Evolutionary conservation across 2,888 invertebrate species (phyloP), one percentile per base, ranked within the genome.

Genomic region (Cylindroiulus punctatus): DNA sequence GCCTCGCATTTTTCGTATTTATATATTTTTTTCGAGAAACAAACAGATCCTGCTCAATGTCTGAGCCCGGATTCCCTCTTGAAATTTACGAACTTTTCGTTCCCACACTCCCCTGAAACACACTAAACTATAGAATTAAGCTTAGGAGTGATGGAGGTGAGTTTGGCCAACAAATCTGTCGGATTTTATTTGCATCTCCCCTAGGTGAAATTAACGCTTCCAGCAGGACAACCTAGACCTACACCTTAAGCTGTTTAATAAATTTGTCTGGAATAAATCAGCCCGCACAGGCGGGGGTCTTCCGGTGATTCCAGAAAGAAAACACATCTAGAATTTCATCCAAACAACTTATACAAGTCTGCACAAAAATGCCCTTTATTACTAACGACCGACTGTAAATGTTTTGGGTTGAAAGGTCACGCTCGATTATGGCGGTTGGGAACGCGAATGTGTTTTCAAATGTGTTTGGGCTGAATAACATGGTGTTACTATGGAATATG

Each of bases 81-180:
- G 22, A 65, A 65, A 65, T 65, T 65, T 65, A 65, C 26, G 65
- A 65, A 3, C 65, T 7, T 65, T 65, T 65, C 26, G 26, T 65
- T 65, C 65, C 26, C 26, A 65, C 26, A 26, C 65, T 8, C 65
- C 65, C 65, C 22, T 65, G 12, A 65, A 65, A 65, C 65, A 65
- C 65, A 65, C 65, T 65, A 65, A 65, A 65, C 65, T 65, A 65
- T 65, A 22, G 65, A 65, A 65, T 65, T 65, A 65, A 26, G 65
- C 65, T 65, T 65, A 65, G 22, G n/a, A 22, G 65, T 65, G 65
- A 57, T n/a, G 8, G 22, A 65, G 65, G 65, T 26, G 65, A 65
- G 22, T 65, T 65, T 47, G 5, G 12, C 10, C 26, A 26, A 65
- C 10, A 65, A 65, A 65, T 65, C 26, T 65, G 2, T 26, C 26